Evolutionary conservation across 2,797 vertebrate species (phyloP), one percentile per base, ranked within the genome.

Genomic region (Lepidocolaptes lacrymiger): DNA sequence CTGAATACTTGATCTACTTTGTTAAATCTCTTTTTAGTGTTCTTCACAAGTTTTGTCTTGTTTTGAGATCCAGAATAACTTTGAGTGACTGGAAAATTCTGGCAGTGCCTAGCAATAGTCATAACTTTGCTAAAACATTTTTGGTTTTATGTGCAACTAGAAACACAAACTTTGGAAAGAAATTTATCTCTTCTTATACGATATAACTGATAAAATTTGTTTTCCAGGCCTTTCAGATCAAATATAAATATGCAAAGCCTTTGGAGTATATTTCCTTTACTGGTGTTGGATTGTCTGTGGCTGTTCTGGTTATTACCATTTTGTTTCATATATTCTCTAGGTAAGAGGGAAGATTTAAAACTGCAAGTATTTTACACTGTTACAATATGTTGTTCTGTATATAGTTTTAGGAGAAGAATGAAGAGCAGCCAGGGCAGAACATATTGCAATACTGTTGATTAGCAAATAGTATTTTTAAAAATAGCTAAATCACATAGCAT

Each of bases 271-370:
- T 98, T n/a, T 98, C 98, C 74, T 92, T 59, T 5, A 2, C 88
- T 48, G 98, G 97, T 72, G 97, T 98, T 54, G 95, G 94, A 7
- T 14, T 98, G 14, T 98, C 98, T 20, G 81, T 98, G 14, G 49
- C 91, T 69, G 97, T 97, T 55, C 91, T 98, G 95, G 43, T 55
- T 61, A 61, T 98, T 23, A 98, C 97, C 1, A 97, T 98, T 91
- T 63, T 98, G 39, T 97, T 98, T 94, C 96, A 98, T 85, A 74
- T 98, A 49, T 44, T 86, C 27, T 98, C 96, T 49, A 98, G 97
- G 98, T 98, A 97, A 97, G 97, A 95, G 27, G n/a, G 30, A 86
- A 92, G 75, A 73, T 18, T 17, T 52, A 69, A 74, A 95, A 48
- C 20, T 46, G 14, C 16, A 82, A 73, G 30, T 51, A 43, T 63